Evolutionary conservation across 2,797 vertebrate genomes (phyloP).

Genomic region (Pseudomugil tenellus): DNA sequence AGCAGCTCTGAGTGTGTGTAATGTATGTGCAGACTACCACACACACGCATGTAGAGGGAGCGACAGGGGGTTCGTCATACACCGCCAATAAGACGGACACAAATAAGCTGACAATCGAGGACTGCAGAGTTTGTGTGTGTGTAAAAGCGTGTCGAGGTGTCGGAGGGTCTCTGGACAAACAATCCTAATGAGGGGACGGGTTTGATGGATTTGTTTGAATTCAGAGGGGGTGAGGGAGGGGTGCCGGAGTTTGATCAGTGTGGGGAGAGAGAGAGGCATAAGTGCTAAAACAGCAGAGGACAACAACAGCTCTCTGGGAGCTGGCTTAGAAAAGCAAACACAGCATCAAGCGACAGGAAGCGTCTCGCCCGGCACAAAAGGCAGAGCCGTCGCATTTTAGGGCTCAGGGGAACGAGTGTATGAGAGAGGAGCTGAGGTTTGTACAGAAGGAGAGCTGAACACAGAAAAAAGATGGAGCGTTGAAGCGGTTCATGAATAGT

Average conservation of each 20-base stretch:
- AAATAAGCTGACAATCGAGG: conserved; percentile 32
- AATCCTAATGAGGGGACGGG: conserved; percentile 1
- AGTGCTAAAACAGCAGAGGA: conserved; percentile 81
- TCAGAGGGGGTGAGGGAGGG: conserved; percentile 35
- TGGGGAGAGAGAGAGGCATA: conserved; percentile 45
- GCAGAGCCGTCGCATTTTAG: conserved; percentile 60
- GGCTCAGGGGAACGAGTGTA: conserved; percentile 49
- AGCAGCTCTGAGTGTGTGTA: conserved; percentile 28
- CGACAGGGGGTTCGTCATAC: conserved; percentile 20
- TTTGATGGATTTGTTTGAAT: conserved; percentile 31
- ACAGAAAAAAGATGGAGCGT: conserved; percentile 19
- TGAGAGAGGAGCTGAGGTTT: conserved; percentile 36
- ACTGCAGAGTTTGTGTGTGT: conserved; percentile 12
- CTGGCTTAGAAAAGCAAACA: conserved; percentile 83
- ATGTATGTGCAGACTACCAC: conserved; percentile 20
- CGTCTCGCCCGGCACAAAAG: conserved; percentile 76
- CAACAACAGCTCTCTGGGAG: conserved; percentile 76
- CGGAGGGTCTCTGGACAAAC: conserved; percentile 28
- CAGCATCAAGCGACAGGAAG: conserved; percentile 82
- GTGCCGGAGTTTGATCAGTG: conserved; percentile 19
- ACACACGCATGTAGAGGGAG: conserved; percentile 20
- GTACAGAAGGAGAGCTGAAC: conserved; percentile 25
- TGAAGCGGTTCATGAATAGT: neutral
- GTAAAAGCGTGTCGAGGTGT: conserved; percentile 9
- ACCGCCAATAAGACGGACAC: conserved; percentile 34